Percentiles rank a stretch among this genome's conserved stretches.
Conservation (phyloP, 1,140 invertebrate species). For the Neodiprion fabricii region DNA sequence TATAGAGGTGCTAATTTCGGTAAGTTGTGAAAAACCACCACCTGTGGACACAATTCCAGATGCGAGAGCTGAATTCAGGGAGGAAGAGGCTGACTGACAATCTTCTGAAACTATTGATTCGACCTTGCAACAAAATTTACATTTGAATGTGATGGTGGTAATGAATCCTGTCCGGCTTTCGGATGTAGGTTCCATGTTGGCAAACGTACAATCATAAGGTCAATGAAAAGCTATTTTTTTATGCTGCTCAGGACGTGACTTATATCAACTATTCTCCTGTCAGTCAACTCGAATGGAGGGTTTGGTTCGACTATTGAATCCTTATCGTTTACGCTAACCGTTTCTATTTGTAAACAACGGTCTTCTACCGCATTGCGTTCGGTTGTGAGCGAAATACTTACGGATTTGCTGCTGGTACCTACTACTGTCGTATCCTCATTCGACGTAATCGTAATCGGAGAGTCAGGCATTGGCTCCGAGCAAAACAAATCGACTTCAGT, state of each 20-base stretch:
- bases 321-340: constrained; percentile 3
- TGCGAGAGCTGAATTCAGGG: constrained; percentile 23
- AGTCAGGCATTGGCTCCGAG: neutral
- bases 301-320: neutral
- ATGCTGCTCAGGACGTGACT: constrained; percentile 19
- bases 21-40: constrained; percentile 20
- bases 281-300: constrained; percentile 10
- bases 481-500: neutral
- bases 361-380: neutral
- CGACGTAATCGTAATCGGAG: neutral
- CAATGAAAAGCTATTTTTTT: constrained; percentile 11
- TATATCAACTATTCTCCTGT: constrained; percentile 26
- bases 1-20: constrained; percentile 22
- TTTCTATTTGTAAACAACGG: neutral
- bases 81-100: constrained; percentile 12
- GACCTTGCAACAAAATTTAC: constrained; percentile 24
- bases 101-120: constrained; percentile 6
- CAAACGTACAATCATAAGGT: constrained; percentile 9
- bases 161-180: constrained; percentile 20
- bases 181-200: constrained; percentile 10
- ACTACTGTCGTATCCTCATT: constrained; percentile 4
- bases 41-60: constrained; percentile 24
- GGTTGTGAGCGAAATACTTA: neutral
- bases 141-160: constrained; percentile 19
- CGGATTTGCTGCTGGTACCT: constrained; percentile 4